Evolutionary conservation across 2,113 vertebrate genomes (phyloP).

Genomic region (Eonycteris spelaea): DNA sequence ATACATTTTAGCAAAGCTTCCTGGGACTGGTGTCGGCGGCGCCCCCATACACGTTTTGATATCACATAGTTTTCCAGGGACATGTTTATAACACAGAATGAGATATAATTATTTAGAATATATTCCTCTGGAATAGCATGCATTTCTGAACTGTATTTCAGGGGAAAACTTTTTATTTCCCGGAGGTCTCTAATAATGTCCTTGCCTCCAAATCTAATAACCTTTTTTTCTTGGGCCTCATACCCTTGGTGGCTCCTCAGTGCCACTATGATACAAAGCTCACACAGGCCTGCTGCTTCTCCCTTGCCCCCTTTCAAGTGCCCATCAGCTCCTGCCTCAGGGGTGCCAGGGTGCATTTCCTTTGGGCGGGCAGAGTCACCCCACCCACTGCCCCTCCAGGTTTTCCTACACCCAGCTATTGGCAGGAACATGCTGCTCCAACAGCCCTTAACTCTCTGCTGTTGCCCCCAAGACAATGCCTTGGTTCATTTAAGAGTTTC

Average conservation of each 20-base stretch:
- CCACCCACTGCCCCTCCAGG: background rate
- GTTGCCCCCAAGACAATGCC: background rate
- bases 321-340: background rate
- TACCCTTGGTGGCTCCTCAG: background rate
- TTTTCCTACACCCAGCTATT: background rate
- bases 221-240: background rate
- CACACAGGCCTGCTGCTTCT: background rate
- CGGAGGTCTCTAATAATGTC: background rate
- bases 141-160: background rate
- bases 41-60: background rate
- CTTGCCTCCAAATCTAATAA: background rate
- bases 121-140: background rate
- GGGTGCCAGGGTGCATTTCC: background rate
- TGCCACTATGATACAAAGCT: too few species aligned
- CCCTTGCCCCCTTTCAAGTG: background rate
- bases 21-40: background rate
- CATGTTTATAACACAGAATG: background rate
- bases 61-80: background rate
- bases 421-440: background rate
- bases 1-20: background rate
- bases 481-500: background rate
- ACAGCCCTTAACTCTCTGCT: background rate
- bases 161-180: background rate
- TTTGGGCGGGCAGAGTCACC: background rate
- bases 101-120: background rate